Conservation (phyloP, 53 echinoderm and acorn worm species). For the Pentamera pediparva region DNA sequence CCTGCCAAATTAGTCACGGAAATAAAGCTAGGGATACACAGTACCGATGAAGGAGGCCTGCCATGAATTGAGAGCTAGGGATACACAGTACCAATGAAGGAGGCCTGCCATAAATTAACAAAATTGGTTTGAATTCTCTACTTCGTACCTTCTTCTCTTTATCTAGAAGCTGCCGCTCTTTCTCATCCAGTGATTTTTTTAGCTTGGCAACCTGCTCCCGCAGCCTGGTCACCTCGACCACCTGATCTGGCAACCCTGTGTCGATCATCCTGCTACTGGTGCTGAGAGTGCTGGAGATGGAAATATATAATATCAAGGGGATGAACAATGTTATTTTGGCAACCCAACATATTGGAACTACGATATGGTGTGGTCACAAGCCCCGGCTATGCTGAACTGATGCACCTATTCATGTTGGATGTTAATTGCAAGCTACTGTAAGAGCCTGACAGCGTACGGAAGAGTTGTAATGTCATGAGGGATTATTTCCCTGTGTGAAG, state of each 20-base stretch:
- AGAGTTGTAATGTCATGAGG: too few species aligned
- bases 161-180: constrained; percentile 74
- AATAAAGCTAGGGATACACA: too few species aligned
- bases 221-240: constrained; percentile 96
- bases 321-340: neutral
- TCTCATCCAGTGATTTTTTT: constrained; percentile 82
- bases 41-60: too few species aligned
- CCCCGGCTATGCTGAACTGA: too few species aligned
- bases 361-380: too few species aligned
- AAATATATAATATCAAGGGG: neutral
- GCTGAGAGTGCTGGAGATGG: constrained; percentile 16
- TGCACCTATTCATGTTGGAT: too few species aligned
- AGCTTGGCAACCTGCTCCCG: constrained; percentile 85
- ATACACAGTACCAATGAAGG: neutral
- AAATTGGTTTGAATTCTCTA: neutral
- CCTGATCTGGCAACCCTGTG: constrained; percentile 89
- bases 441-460: too few species aligned
- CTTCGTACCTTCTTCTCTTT: constrained; percentile 79
- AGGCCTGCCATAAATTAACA: neutral
- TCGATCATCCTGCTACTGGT: constrained; percentile 46
- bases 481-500: too few species aligned
- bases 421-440: too few species aligned
- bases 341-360: neutral
- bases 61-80: too few species aligned
- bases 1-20: too few species aligned